These are phyloP conservation scores for Caenorhabditis sp. DNA, from an alignment of 2,888 invertebrate genomes.

Conservation along the genomic window DNA sequence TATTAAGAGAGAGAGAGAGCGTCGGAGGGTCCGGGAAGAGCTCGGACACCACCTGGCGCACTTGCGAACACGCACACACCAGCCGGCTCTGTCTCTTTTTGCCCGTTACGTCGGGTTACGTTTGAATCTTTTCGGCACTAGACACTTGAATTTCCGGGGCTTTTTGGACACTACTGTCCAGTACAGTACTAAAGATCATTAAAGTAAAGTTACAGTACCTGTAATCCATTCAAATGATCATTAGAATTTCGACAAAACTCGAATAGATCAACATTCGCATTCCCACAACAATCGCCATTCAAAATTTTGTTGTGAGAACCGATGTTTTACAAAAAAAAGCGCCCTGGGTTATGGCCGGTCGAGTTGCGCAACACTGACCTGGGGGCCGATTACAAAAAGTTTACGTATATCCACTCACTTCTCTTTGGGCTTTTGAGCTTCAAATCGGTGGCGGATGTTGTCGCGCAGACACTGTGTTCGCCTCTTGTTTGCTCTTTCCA, in stretches of 20 bases:
- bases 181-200: no score
- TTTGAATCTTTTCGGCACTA: conserved; percentile 3
- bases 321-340: conserved; percentile 40
- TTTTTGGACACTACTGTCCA: no score
- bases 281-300: no score
- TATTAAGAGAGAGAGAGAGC: conserved; percentile 6
- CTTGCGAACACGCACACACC: conserved; percentile 26
- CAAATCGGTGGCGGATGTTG: background rate
- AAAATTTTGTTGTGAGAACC: conserved; percentile 12
- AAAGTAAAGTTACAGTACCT: no score
- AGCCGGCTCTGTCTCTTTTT: conserved; percentile 32
- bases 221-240: no score
- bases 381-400: conserved; percentile 28
- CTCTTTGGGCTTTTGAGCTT: background rate
- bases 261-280: no score
- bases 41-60: conserved; percentile 35
- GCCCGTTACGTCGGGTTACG: conserved; percentile 32
- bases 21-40: conserved; percentile 2
- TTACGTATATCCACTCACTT: background rate
- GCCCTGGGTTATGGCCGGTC: conserved; percentile 31
- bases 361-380: conserved; percentile 41
- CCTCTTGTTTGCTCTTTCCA: conserved; percentile 17
- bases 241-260: no score
- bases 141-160: no score
- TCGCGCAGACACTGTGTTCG: background rate